phyloP scores from a whole-genome alignment of 1,140 invertebrate genomes.

The Cephus cinctus region DNA sequence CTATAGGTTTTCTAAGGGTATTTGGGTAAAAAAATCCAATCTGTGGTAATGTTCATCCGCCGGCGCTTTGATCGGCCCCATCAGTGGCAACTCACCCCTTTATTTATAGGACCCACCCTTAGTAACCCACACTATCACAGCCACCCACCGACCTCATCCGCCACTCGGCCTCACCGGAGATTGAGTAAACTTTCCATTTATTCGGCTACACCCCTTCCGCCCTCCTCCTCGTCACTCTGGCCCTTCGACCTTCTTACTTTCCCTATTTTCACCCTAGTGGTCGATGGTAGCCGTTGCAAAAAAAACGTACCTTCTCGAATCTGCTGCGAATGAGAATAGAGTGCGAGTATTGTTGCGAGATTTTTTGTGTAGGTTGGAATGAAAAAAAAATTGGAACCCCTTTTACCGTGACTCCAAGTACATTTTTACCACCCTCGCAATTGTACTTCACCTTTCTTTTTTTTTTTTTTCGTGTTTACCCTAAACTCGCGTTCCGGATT shows the following conservation, averaged over 20 bases:
- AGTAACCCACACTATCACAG: background rate
- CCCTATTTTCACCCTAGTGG: too few relatives aligned
- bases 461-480: too few relatives aligned
- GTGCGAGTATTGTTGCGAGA: too few relatives aligned
- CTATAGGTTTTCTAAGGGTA: too few relatives aligned
- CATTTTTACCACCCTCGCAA: too few relatives aligned
- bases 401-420: too few relatives aligned
- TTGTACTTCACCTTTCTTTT: too few relatives aligned
- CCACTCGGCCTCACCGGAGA: conserved; percentile 12
- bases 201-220: conserved; percentile 3
- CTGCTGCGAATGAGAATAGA: too few relatives aligned
- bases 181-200: conserved; percentile 14
- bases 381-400: too few relatives aligned
- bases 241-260: background rate
- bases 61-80: conserved; percentile 14
- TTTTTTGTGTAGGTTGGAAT: too few relatives aligned
- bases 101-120: conserved; percentile 28
- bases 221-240: conserved; percentile 9
- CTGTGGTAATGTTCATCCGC: conserved; percentile 18
- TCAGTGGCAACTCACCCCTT: conserved; percentile 17
- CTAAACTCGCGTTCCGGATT: too few relatives aligned
- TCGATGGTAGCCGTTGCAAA: background rate
- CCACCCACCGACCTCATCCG: too few relatives aligned
- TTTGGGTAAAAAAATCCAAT: conserved; percentile 16
- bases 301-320: background rate